Base-by-base conservation (phyloP, 2,113 vertebrate genomes). In the Xenopus borealis region DNA sequence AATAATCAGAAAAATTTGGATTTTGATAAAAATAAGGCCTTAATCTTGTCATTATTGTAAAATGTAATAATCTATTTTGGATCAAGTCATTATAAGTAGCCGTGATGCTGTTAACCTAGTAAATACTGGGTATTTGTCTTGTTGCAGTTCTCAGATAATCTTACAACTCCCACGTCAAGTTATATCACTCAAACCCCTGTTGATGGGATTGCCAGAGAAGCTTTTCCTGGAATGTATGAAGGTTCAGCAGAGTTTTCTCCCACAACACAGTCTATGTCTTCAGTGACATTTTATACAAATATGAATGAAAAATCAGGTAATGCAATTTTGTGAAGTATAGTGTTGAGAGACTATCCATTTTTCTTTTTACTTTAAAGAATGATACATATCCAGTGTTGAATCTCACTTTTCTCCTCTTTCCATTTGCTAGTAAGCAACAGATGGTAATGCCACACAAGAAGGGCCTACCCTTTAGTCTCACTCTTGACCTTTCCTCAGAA, bases 401-500 rank as follows among this genome's bases (percentile, higher is more conserved):
- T 82, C 70, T 20, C 9, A 19, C 57, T 12, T 61, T 27, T 23
- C 20, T 7, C 8, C 58, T 18, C 58, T 14, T 13, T 12, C 10
- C 20, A 83, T 82, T 79, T 72, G 84, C 83, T 57, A 68, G 83
- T 82, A 81, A 85, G 83, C 82, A 84, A 82, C 84, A 91, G 85
- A 89, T 89, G 90, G 81, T 78, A 87, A 89, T 89, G 86, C 91
- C 91, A 93, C 90, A 88, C 89, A 92, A 78, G 87, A 84, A 85
- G 89, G 72, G 79, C 67, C 80, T 75, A 85, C 85, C 86, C 83
- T 82, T 85, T 86, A 83, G 86, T 91, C 86, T 91, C 88, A 87
- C 80, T 82, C 82, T 65, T 93, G 92, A 92, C 89, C 90, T 92
- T 80, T 84, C 66, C 82, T 81, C 58, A 79, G 82, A 84, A 86